phyloP scores from a whole-genome alignment of 2,113 vertebrate genomes.

The Erythrocercus mccallii region DNA sequence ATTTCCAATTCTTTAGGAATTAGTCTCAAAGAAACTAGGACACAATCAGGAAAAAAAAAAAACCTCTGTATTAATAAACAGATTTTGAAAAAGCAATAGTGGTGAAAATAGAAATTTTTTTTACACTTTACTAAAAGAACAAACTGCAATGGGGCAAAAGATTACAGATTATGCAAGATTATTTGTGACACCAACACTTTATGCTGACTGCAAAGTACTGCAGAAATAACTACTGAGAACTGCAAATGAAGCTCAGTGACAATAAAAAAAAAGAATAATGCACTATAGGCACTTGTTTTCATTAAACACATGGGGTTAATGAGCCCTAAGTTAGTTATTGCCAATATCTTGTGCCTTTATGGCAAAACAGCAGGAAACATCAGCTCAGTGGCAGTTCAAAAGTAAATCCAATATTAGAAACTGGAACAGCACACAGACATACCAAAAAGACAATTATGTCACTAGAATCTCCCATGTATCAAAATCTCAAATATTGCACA shows the following conservation, averaged over 20 bases:
- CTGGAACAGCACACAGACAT: not conserved
- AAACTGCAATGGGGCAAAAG: not conserved
- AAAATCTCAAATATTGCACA: not conserved
- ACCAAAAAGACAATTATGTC: not conserved
- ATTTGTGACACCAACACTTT: not conserved
- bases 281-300: not conserved
- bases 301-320: not conserved
- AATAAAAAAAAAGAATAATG: not conserved
- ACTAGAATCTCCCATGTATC: not conserved
- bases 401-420: not conserved
- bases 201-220: not conserved
- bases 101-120: not conserved
- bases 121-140: not conserved
- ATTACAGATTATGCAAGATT: constrained; percentile 23
- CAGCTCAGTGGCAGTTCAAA: not conserved
- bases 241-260: not conserved
- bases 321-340: not conserved
- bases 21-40: not conserved
- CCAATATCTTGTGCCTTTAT: not conserved
- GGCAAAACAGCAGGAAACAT: not conserved
- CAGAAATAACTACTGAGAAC: not conserved
- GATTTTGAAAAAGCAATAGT: not conserved
- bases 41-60: not conserved
- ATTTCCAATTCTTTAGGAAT: not conserved
- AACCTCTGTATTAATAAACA: not conserved